Base-by-base conservation (phyloP, 2,888 invertebrate genomes). In the Periphyllus acericola region DNA sequence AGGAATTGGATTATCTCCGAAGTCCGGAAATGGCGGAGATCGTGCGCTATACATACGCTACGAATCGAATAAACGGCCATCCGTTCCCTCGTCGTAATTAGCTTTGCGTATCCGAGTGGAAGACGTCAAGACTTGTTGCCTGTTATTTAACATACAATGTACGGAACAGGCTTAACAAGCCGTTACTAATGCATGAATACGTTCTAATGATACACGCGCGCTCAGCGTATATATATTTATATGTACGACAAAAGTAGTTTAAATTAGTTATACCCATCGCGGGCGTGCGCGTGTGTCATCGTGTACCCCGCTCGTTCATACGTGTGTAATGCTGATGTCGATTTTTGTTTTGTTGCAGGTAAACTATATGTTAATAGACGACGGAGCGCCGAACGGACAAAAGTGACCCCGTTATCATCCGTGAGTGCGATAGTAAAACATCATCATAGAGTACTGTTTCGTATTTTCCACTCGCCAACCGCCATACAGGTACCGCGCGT, bases 101-200 rank as follows among this genome's bases (percentile, higher is more conserved):
- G 75, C 80, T 80, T 66, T 87, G 85, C 34, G 72, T 74, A 32
- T 60, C 74, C n/a, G 32, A 66, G 86, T 86, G 78, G 79, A 86
- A 81, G 55, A 60, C 80, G 87, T 87, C 87, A 87, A 87, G 87
- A 87, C 81, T 87, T 81, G 87, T 87, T 87, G 81, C 87, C 55
- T 60, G 60, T 80, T 87, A 81, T 87, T 72, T 86, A 72, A 80
- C 87, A 74, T 81, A 87, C 85, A 86, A 79, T 86, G 79, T 55
- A 86, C 25, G 74, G 66, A 74, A 87, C 40, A 32, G 55, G 80
- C 81, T 81, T 81, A 87, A 87, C 81, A 87, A 87, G 87, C 87
- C 81, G 74, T 87, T 81, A 81, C 87, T 87, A 87, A 87, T 75
- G 81, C 75, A 75, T 81, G 81, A 87, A 87, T 87, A 81, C 87